phyloP scores from a whole-genome alignment of 2,113 vertebrate species.

The Antigone vipio region DNA sequence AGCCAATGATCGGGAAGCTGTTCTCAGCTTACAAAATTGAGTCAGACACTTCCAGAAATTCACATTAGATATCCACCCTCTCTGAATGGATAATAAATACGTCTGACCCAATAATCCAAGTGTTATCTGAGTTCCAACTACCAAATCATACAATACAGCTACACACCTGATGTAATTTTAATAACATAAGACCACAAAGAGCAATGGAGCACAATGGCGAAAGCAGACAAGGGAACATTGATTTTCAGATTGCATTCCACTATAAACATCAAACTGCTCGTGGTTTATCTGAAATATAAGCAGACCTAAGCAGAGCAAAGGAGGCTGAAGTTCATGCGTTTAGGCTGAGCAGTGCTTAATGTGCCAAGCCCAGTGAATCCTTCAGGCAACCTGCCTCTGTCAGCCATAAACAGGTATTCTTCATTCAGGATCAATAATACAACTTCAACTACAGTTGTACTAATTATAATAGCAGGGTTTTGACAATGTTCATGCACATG shows the following conservation, averaged over 20 bases:
- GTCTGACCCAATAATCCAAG: slow-evolving; percentile 60
- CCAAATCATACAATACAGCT: slow-evolving; percentile 48
- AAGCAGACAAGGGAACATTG: slow-evolving; percentile 54
- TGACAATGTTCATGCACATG: neutral
- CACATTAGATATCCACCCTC: slow-evolving; percentile 61
- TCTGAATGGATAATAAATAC: slow-evolving; percentile 64
- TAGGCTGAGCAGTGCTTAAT: neutral
- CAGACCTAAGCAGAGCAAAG: neutral
- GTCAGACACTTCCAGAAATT: slow-evolving; percentile 63
- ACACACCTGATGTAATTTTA: slow-evolving; percentile 66
- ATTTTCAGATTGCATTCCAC: slow-evolving; percentile 60
- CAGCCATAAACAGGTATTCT: neutral
- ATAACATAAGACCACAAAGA: slow-evolving; percentile 65
- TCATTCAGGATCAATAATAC: slow-evolving; percentile 29
- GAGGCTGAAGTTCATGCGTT: slow-evolving; percentile 8
- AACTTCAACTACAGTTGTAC: neutral
- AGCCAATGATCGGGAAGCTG: slow-evolving; percentile 2
- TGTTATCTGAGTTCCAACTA: slow-evolving; percentile 60
- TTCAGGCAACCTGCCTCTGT: neutral
- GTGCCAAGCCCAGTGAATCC: neutral
- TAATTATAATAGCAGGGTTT: neutral
- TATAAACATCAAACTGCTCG: slow-evolving; percentile 41
- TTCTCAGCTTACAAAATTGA: slow-evolving; percentile 48
- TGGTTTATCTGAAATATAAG: slow-evolving; percentile 56
- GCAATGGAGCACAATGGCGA: slow-evolving; percentile 41